These are phyloP conservation scores for Plectus sambesii DNA, from an alignment of 1,140 invertebrate species.

Conservation along the genomic window DNA sequence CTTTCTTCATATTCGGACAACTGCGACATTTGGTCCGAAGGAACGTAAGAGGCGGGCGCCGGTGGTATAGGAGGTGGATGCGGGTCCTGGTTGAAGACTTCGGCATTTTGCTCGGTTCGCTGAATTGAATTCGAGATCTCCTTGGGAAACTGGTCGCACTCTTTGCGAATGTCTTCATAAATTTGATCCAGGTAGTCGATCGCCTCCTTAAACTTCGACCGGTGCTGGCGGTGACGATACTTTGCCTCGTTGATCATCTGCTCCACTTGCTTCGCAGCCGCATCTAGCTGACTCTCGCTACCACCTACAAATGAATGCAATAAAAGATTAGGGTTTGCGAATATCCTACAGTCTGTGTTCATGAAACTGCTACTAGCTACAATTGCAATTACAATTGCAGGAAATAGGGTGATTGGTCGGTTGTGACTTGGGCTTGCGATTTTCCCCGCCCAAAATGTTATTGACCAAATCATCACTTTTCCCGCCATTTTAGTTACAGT, in stretches of 20 bases:
- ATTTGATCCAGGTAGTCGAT: slow-evolving; percentile 45
- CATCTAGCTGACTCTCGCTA: slow-evolving; percentile 37
- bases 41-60: too few relatives aligned
- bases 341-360: not conserved
- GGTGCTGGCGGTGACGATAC: slow-evolving; percentile 35
- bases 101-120: slow-evolving; percentile 3
- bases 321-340: slow-evolving; percentile 25
- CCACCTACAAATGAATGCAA: too few relatives aligned
- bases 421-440: too few relatives aligned
- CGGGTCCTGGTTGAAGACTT: slow-evolving; percentile 10
- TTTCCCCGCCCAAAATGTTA: too few relatives aligned
- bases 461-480: too few relatives aligned
- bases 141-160: slow-evolving; percentile 19
- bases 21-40: too few relatives aligned
- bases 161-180: slow-evolving; percentile 43
- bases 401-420: too few relatives aligned
- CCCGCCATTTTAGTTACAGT: too few relatives aligned
- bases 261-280: slow-evolving; percentile 39
- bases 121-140: slow-evolving; percentile 5
- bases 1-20: too few relatives aligned
- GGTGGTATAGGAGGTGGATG: too few relatives aligned
- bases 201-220: slow-evolving; percentile 44
- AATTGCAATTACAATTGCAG: slow-evolving; percentile 4
- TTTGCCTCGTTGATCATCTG: slow-evolving; percentile 43
- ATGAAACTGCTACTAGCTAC: slow-evolving; percentile 3